Base-by-base conservation (phyloP, 2,797 vertebrate genomes). In the Toxotes lorentzi region DNA sequence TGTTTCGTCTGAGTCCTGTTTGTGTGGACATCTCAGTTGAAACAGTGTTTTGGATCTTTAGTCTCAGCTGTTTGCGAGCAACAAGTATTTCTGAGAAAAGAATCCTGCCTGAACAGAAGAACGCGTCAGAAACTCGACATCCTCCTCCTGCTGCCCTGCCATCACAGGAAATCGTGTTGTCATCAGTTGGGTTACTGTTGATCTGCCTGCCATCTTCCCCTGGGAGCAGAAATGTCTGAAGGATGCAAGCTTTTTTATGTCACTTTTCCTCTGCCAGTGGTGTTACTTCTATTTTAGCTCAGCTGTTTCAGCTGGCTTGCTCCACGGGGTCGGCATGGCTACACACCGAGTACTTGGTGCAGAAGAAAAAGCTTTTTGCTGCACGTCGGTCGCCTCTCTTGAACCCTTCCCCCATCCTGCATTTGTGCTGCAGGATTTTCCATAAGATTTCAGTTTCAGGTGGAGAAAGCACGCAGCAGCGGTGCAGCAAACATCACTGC, bases 341-440 rank as follows among this genome's bases (percentile, higher is more conserved):
- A 82, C 80, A 51, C 58, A 0, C 32, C 14, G 73, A 74, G 76
- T 23, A 63, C 70, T 73, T 34, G 59, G 81, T 68, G 74, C 85
- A 78, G 86, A 74, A 78, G 45, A 82, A 82, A 81, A 85, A 21
- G 43, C 34, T 59, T 67, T 71, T 27, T 47, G 50, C 75, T 78
- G 66, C 71, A 70, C 8, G 34, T 47, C 7, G 54, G 66, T 62
- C 10, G 41, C 63, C 66, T 51, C 45, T 27, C 63, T 35, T 17
- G 32, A 73, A 62, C 81, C 41, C 73, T 58, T 17, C 30, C 51
- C 53, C 41, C 54, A 54, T 45, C 27, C 83, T 78, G 75, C 67
- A 6, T 83, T 17, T 30, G n/a, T 85, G 70, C 83, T 85, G 89
- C 86, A 88, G 75, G 74, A 76, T 87, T 88, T 88, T 47, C 71